phyloP scores from a whole-genome alignment of 2,113 vertebrate species.

The Atrichornis clamosus region DNA sequence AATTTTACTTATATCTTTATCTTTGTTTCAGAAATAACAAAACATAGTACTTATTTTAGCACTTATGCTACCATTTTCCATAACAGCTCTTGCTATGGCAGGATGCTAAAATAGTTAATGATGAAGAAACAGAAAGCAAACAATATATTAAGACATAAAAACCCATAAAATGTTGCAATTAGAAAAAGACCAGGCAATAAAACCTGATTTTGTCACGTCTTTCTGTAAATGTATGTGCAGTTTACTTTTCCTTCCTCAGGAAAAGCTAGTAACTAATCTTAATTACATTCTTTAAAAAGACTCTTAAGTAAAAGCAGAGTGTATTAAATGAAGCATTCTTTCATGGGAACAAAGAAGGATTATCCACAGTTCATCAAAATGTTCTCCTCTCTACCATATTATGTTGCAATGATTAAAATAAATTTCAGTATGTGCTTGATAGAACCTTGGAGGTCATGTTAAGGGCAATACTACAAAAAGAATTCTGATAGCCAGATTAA shows the following conservation, averaged over 20 bases:
- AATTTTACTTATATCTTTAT: not conserved
- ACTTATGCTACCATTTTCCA: not conserved
- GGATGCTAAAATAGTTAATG: not conserved
- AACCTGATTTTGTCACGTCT: not conserved
- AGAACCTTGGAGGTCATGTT: not conserved
- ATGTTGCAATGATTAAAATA: not conserved
- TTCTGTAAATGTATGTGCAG: constrained; percentile 8
- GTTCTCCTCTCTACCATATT: not conserved
- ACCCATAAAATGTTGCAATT: not conserved
- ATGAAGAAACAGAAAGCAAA: not conserved
- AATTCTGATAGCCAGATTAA: not conserved
- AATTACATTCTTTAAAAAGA: constrained; percentile 31
- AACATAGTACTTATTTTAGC: not conserved
- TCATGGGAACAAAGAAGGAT: not conserved
- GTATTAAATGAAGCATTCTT: constrained; percentile 42
- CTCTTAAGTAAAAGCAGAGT: constrained; percentile 20
- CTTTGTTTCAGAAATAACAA: not conserved
- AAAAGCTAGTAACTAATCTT: constrained; percentile 39
- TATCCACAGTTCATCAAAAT: constrained; percentile 8
- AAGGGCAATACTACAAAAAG: not conserved
- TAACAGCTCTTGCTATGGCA: not conserved
- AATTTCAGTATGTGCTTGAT: not conserved
- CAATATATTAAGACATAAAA: constrained; percentile 14
- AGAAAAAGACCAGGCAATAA: constrained; percentile 22
- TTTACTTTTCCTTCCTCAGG: not conserved